Conservation (phyloP, 2,797 vertebrate genomes). For the Paramormyrops hopkinsi region DNA sequence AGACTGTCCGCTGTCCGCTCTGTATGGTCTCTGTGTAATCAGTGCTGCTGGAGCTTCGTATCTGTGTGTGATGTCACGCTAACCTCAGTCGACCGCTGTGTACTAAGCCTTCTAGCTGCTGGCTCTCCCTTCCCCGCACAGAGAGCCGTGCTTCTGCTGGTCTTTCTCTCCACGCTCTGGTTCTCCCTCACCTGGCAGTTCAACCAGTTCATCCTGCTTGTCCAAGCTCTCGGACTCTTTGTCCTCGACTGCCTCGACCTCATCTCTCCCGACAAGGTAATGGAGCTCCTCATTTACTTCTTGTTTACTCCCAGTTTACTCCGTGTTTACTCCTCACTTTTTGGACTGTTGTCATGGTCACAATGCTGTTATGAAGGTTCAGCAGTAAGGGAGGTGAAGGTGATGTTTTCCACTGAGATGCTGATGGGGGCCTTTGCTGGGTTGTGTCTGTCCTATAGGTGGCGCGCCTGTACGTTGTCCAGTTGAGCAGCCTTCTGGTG, state of each 20-base stretch:
- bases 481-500: constrained; percentile 72
- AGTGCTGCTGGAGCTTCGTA: constrained; percentile 70
- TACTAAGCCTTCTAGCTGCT: constrained; percentile 48
- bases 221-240: constrained; percentile 84
- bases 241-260: constrained; percentile 77
- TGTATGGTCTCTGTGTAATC: constrained; percentile 55
- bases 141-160: constrained; percentile 72
- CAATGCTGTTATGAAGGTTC: not conserved
- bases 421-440: not conserved
- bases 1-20: not conserved
- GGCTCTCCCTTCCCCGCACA: constrained; percentile 76
- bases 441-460: constrained; percentile 59
- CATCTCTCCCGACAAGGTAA: constrained; percentile 75
- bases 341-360: not conserved
- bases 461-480: constrained; percentile 73
- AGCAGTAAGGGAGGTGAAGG: not conserved
- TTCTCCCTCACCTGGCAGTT: constrained; percentile 98
- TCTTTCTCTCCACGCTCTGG: constrained; percentile 80
- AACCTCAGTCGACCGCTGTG: not conserved
- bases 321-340: not conserved
- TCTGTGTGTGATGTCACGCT: not conserved
- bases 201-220: constrained; percentile 92
- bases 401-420: not conserved
- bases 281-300: not conserved
- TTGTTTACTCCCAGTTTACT: not conserved